phyloP scores from a whole-genome alignment of 2,113 vertebrate genomes.

The Myrmecophaga tridactyla region DNA sequence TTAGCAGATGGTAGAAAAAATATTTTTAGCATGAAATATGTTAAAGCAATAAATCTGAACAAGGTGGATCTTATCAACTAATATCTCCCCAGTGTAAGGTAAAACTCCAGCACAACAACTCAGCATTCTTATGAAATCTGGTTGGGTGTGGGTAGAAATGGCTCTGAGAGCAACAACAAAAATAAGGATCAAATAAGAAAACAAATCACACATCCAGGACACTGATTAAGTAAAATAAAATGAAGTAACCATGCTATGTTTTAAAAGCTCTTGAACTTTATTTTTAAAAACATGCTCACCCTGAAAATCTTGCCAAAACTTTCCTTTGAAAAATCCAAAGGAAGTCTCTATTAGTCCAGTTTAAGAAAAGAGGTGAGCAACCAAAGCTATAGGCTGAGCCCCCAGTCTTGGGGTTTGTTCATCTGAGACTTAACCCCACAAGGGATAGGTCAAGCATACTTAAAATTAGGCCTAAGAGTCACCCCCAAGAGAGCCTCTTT shows the following conservation, averaged over 20 bases:
- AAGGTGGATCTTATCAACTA: slow-evolving; percentile 87
- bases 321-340: slow-evolving; percentile 42
- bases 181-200: slow-evolving; percentile 67
- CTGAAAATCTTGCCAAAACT: background rate
- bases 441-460: too few relatives aligned
- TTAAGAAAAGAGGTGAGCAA: background rate
- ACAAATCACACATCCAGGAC: background rate
- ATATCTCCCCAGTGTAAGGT: slow-evolving; percentile 84
- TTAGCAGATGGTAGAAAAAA: slow-evolving; percentile 87
- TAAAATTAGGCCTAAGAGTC: too few relatives aligned
- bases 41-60: slow-evolving; percentile 87
- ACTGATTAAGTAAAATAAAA: background rate
- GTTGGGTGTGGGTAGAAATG: slow-evolving; percentile 68
- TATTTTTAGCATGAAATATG: slow-evolving; percentile 88
- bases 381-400: too few relatives aligned
- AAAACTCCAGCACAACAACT: slow-evolving; percentile 83
- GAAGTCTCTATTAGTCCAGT: background rate
- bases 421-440: too few relatives aligned
- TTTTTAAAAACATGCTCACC: slow-evolving; percentile 44
- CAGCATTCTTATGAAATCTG: slow-evolving; percentile 80
- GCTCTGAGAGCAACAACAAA: slow-evolving; percentile 74
- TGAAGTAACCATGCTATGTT: background rate
- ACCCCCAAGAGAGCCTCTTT: too few relatives aligned
- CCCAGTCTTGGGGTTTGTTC: too few relatives aligned
- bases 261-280: slow-evolving; percentile 44